These are phyloP conservation scores for Acanthis flammea DNA, from an alignment of 2,797 vertebrate genomes.

Conservation along the genomic window DNA sequence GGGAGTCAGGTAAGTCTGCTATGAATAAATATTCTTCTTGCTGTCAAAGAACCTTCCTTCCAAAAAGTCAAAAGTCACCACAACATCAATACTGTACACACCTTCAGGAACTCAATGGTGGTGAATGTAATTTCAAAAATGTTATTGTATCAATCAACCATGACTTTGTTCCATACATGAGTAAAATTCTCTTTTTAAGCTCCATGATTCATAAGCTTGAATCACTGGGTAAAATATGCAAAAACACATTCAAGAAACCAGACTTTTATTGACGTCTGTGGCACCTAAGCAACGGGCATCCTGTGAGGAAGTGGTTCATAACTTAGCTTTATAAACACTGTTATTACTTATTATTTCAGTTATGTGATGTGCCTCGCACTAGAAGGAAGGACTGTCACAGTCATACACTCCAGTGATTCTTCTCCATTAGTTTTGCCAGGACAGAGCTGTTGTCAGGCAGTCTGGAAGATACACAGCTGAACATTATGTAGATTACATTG, in stretches of 20 bases:
- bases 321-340: neutral
- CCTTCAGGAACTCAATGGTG: neutral
- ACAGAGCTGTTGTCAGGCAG: neutral
- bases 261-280: neutral
- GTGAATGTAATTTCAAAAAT: neutral
- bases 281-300: neutral
- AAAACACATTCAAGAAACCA: neutral
- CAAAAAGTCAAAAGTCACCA: neutral
- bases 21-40: neutral
- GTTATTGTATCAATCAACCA: neutral
- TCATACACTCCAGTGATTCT: neutral
- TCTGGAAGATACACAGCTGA: neutral
- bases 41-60: neutral
- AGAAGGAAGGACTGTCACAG: neutral
- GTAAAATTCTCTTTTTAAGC: neutral
- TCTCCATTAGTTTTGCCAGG: neutral
- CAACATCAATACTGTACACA: neutral
- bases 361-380: neutral
- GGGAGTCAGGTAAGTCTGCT: neutral
- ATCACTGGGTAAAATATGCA: neutral
- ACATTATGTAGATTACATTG: constrained; percentile 15
- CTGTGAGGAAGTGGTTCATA: neutral
- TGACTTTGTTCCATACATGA: neutral
- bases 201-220: neutral
- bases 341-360: neutral